A percentile compares a stretch with the other conserved stretches of the same genome.
These are phyloP conservation scores for Xylota sylvarum DNA, from an alignment of 2,888 invertebrate species.

Conservation along the genomic window DNA sequence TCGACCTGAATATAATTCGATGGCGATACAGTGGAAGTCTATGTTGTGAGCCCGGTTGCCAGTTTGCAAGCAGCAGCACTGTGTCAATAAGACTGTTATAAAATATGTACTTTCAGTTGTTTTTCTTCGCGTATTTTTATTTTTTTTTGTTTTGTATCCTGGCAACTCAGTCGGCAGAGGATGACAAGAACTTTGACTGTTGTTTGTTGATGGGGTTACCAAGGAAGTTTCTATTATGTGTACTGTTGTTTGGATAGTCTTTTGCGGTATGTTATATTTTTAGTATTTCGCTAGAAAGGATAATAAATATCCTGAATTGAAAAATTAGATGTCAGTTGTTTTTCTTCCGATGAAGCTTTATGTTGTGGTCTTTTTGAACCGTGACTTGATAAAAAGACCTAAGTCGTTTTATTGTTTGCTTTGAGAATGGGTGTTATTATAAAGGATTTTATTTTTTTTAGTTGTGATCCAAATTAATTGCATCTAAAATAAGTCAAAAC, in stretches of 20 bases:
- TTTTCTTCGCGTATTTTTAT: slow-evolving; percentile 2
- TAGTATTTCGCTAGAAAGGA: neutral
- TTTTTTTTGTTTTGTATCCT: neutral
- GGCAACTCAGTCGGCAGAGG: neutral
- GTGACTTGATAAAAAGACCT: too few relatives aligned
- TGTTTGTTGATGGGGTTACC: neutral
- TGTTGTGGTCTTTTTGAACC: neutral
- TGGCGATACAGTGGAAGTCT: slow-evolving; percentile 7
- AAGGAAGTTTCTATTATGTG: neutral
- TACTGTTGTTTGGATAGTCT: neutral
- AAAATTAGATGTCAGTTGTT: neutral
- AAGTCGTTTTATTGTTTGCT: too few relatives aligned
- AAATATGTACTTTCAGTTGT: slow-evolving; percentile 19
- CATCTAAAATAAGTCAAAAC: too few relatives aligned
- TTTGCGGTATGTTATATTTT: neutral
- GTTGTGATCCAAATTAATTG: too few relatives aligned
- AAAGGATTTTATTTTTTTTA: too few relatives aligned
- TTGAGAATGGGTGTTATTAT: too few relatives aligned
- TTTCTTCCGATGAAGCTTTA: neutral
- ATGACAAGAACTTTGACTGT: slow-evolving; percentile 4
- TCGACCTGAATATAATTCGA: slow-evolving; percentile 55
- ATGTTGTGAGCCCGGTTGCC: slow-evolving; percentile 28
- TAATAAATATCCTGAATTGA: neutral
- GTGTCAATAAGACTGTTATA: slow-evolving; percentile 60
- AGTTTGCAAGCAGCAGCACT: slow-evolving; percentile 14